Conservation (phyloP, 1,140 invertebrate genomes). For the Drosophila bifasciata region DNA sequence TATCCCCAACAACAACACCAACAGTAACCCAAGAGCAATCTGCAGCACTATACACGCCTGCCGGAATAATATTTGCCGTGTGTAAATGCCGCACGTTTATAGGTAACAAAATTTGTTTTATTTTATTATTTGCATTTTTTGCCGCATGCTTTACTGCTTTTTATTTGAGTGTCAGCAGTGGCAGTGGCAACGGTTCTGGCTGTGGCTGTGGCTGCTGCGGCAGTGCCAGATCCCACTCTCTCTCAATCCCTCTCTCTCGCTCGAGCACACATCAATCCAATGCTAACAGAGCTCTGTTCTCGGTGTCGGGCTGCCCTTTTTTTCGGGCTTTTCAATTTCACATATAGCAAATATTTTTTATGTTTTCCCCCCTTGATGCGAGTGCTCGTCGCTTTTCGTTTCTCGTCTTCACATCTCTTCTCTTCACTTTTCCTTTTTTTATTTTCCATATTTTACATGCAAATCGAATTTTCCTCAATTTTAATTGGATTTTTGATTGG, state of each 20-base stretch:
- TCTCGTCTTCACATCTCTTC: slow-evolving; percentile 39
- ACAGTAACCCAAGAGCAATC: slow-evolving; percentile 8
- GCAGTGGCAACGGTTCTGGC: too few relatives aligned
- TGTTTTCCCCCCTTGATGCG: slow-evolving; percentile 45
- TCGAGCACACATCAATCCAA: slow-evolving; percentile 62
- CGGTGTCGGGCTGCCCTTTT: slow-evolving; percentile 68
- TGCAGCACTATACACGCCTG: slow-evolving; percentile 11
- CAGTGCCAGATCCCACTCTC: too few relatives aligned
- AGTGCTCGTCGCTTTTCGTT: slow-evolving; percentile 23
- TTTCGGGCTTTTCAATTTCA: slow-evolving; percentile 80
- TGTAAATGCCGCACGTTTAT: slow-evolving; percentile 71
- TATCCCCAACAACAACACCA: neutral
- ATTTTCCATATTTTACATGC: slow-evolving; percentile 83
- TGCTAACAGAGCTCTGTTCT: slow-evolving; percentile 52
- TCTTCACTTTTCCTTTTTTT: neutral
- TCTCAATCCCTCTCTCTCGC: slow-evolving; percentile 26
- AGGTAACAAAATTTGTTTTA: slow-evolving; percentile 76
- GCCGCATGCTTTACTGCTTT: slow-evolving; percentile 21
- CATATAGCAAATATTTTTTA: slow-evolving; percentile 81
- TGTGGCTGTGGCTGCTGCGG: neutral
- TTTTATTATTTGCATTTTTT: slow-evolving; percentile 69
- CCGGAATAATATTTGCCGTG: slow-evolving; percentile 63
- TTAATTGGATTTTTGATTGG: slow-evolving; percentile 84
- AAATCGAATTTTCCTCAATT: slow-evolving; percentile 84
- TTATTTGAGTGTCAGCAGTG: slow-evolving; percentile 31